Base-by-base conservation (phyloP, 2,113 vertebrate genomes). In the Hemibagrus wyckioides region DNA sequence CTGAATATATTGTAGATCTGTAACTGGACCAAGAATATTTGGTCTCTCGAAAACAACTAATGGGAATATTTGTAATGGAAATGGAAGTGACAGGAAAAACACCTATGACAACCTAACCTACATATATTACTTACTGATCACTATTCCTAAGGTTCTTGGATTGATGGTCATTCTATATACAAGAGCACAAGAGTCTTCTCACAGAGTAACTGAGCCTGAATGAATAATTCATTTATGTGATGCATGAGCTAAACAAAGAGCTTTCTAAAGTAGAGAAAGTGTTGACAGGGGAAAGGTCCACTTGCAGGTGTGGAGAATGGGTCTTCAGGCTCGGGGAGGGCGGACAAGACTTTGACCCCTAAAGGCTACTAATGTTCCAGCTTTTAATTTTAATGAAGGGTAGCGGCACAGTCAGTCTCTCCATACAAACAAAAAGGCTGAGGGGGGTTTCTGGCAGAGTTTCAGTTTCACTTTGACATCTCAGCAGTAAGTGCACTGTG, bases 301-400 rank as follows among this genome's bases (percentile, higher is more conserved):
- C 80, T 30, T 44, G 59, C 80, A 48, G 84, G 65, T 82, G 86
- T 54, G 23, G 50, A 80, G 79, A 80, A 75, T 50, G 67, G 44
- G 30, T 15, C 48, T 63, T 44, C 41, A 56, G 71, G 88, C 61
- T 83, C 79, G 56, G 39, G 65, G 59, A 50, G 71, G 73, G 65
- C 3, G 33, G 61, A 79, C 83, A 76, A 69, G 76, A 54, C 77
- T 23, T 57, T 52, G 82, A 82, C 89, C 88, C 83, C 84, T 63
- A 57, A 87, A 87, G 81, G 44, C 80, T 79, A 57, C 44, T 89
- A 71, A 90, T 80, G 83, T 90, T 90, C 75, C 90, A 82, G 71
- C 71, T n/a, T 91, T 85, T 83, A 91, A 89, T 83, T 89, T 91
- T 89, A 92, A 92, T 91, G 89, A 90, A 82, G 82, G 56, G 80